Evolutionary conservation across 2,113 vertebrate species (phyloP), one percentile per base, ranked within the genome.

Genomic region (Dipodomys spectabilis): DNA sequence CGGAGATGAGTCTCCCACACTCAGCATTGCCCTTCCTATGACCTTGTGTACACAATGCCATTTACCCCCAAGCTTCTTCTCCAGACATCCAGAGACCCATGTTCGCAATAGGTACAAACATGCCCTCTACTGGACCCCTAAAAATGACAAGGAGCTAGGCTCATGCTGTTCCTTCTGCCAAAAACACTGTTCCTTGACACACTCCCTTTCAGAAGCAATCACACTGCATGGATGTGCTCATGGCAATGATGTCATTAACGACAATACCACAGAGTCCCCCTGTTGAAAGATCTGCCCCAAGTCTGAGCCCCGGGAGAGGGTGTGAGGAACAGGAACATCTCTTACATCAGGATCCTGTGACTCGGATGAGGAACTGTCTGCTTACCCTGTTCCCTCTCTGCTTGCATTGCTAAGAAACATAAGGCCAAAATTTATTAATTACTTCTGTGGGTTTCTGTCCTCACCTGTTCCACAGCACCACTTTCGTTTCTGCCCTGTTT

Each of bases 401-500:
- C 67, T 94, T 78, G 35, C 86, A 72, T 27, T 57, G 86, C 72
- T 49, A 45, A 75, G 20, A 82, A 69, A 82, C 62, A 57, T 32
- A 44, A 7, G 0, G 28, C 45, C 86, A 60, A 60, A 72, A 65
- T n/a, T 19, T 28, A 45, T 35, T 72, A 20, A 65, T 74, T 28
- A 53, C 53, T 32, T 19, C 57, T n/a, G 68, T 0, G 7, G 27
- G 3, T 71, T 95, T 78, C 64, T 30, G n/a, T 35, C 74, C 27
- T 73, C 32, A 84, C 49, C 73, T 87, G 78, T 22, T 72, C 35
- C 19, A 0, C 20, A 72, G 25, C n/a, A 45, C 94, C 64, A 32
- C 62, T 80, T 85, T n/a, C 19, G 3, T 72, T 77, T 87, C 85
- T 82, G n/a, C n/a, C 20, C 74, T 75, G 39, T 45, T 92, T 92